Evolutionary conservation across 2,888 invertebrate genomes (phyloP).

Genomic region (Conops quadrifasciatus): DNA sequence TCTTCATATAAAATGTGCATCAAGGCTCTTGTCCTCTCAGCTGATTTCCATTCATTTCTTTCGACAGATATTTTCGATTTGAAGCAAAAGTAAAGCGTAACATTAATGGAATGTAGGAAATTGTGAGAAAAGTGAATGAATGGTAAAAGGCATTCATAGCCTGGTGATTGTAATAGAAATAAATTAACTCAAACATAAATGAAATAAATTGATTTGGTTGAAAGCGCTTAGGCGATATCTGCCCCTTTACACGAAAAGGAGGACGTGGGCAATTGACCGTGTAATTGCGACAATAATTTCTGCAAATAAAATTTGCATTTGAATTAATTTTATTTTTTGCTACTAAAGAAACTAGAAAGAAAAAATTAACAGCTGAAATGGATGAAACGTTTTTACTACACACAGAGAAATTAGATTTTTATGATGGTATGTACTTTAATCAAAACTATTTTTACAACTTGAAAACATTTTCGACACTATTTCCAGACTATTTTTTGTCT

Average conservation of each 20-base stretch:
- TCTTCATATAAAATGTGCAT: too few relatives aligned
- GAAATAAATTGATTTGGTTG: background rate
- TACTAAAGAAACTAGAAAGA: background rate
- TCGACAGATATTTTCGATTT: too few relatives aligned
- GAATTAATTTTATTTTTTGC: background rate
- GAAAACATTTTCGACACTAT: too few relatives aligned
- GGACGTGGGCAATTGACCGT: too few relatives aligned
- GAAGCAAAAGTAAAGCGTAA: background rate
- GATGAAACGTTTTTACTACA: constrained; percentile 63
- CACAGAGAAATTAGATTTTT: constrained; percentile 62
- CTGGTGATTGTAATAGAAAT: constrained; percentile 6
- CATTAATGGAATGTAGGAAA: background rate
- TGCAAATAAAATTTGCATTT: background rate
- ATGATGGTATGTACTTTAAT: constrained; percentile 55
- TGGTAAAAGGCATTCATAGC: background rate
- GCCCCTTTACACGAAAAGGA: too few relatives aligned
- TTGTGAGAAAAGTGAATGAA: background rate
- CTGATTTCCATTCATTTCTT: too few relatives aligned
- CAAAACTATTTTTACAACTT: too few relatives aligned
- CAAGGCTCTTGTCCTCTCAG: too few relatives aligned
- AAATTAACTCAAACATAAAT: constrained; percentile 15
- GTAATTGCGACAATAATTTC: constrained; percentile 2
- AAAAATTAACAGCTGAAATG: constrained; percentile 49
- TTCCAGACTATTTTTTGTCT: too few relatives aligned
- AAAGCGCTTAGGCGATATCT: background rate